Base-by-base conservation (phyloP, 2,888 invertebrate species). In the Aleiodes leptofemur region DNA sequence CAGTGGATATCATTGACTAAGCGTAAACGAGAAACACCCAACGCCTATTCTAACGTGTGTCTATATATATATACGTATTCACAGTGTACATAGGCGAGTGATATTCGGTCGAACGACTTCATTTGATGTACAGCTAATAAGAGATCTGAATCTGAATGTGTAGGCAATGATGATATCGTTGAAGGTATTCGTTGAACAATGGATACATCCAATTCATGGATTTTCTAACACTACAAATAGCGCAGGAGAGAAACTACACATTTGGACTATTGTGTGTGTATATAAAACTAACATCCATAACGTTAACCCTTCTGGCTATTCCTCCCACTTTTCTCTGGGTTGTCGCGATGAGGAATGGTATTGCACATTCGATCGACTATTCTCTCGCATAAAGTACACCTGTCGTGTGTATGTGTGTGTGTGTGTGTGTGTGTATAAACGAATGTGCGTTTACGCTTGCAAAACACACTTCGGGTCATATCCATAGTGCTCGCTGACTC, bases 61-160 rank as follows among this genome's bases (percentile, higher is more conserved):
- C 53, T 23, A 23, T 23, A 23, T 23, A 23, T 23, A 23, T 23
- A 23, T 23, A 74, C 69, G 57, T 13, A 31, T 31, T 23, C 31
- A 31, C 31, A n/a, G 48, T 48, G 48, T 48, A 55, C 66, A 64
- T 43, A 57, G 72, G 56, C 70, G 69, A 23, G 73, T 70, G 69
- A 78, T 73, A 81, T 77, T 77, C 79, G 79, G 57, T 71, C 72
- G 78, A 81, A 80, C 80, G 84, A 82, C 84, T 85, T 86, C 86
- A 85, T 85, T 88, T 88, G 87, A 88, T 88, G 86, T 87, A 87
- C 86, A 87, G 87, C 87, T 88, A 88, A 89, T 88, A 87, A 87
- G 85, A 88, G 88, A 88, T 89, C 86, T 83, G 85, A 88, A 89
- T 88, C 88, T 85, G 79, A 82, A 78, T 71, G 75, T 70, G 74